phyloP scores from a whole-genome alignment of 2,888 invertebrate species.

The Lepidochrysops patricia region DNA sequence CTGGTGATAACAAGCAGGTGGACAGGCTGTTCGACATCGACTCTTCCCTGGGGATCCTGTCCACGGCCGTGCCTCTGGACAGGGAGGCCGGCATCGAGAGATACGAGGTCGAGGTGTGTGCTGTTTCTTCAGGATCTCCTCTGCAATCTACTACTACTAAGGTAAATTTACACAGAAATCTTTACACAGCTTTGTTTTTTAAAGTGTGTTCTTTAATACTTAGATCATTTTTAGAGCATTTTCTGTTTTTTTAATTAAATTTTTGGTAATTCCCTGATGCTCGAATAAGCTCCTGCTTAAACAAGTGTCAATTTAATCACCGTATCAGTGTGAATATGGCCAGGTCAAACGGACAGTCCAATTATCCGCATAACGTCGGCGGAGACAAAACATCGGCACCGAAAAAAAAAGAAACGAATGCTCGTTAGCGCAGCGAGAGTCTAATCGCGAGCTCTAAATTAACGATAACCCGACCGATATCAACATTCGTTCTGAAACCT shows the following conservation, averaged over 20 bases:
- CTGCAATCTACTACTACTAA: conserved; percentile 87
- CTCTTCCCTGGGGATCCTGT: conserved; percentile 88
- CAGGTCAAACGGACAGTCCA: conserved; percentile 37
- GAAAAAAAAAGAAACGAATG: conserved; percentile 59
- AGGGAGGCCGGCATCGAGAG: conserved; percentile 87
- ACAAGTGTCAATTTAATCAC: background rate
- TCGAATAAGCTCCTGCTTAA: background rate
- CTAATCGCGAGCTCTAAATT: conserved; percentile 71
- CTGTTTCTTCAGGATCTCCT: conserved; percentile 82
- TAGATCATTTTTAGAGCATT: too few species aligned
- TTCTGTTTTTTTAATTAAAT: too few species aligned
- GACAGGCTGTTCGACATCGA: conserved; percentile 94
- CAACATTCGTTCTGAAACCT: conserved; percentile 61
- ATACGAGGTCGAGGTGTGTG: conserved; percentile 90
- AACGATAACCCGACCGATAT: conserved; percentile 68
- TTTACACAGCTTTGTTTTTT: too few species aligned
- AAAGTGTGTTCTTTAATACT: too few species aligned
- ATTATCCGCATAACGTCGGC: conserved; percentile 60
- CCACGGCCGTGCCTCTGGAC: conserved; percentile 88
- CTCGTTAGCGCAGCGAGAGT: conserved; percentile 66
- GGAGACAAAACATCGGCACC: conserved; percentile 62
- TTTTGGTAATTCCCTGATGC: background rate
- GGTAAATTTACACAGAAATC: too few species aligned
- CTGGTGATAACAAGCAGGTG: conserved; percentile 82
- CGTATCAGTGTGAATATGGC: conserved; percentile 20